phyloP scores from a whole-genome alignment of 92 coral and sea anemone genomes.

The Ricordea florida region DNA sequence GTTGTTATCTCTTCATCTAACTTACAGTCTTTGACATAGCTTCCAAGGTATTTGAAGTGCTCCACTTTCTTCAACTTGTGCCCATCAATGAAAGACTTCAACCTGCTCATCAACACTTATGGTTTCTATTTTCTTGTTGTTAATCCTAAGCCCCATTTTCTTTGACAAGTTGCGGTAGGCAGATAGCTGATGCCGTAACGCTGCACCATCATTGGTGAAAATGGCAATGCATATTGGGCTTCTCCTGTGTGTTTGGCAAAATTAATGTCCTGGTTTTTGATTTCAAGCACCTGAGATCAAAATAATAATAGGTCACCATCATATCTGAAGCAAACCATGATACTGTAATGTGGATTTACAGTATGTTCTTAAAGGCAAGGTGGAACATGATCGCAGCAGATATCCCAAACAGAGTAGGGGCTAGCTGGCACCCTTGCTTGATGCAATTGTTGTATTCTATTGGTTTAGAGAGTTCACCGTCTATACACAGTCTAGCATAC shows the following conservation, averaged over 20 bases:
- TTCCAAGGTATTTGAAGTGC: slow-evolving; percentile 43
- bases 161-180: slow-evolving; percentile 29
- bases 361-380: no score
- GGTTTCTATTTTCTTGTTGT: slow-evolving; percentile 51
- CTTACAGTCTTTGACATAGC: slow-evolving; percentile 21
- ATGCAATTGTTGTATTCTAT: slow-evolving; percentile 24
- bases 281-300: slow-evolving; percentile 42
- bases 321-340: slow-evolving; percentile 40
- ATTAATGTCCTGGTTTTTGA: slow-evolving; percentile 27
- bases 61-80: slow-evolving; percentile 14
- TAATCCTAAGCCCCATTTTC: slow-evolving; percentile 47
- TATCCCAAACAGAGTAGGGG: slow-evolving; percentile 21
- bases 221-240: slow-evolving; percentile 24
- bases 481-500: slow-evolving; percentile 10
- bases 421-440: slow-evolving; percentile 14
- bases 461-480: slow-evolving; percentile 22
- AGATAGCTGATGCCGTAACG: not conserved
- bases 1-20: slow-evolving; percentile 7
- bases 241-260: slow-evolving; percentile 17
- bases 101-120: slow-evolving; percentile 28
- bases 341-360: slow-evolving; percentile 5
- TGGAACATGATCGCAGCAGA: slow-evolving; percentile 8
- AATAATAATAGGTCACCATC: slow-evolving; percentile 52
- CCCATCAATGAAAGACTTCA: slow-evolving; percentile 32
- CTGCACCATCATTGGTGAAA: slow-evolving; percentile 3